These are phyloP conservation scores for Neogobius melanostomus DNA, from an alignment of 2,113 vertebrate species.

Conservation along the genomic window DNA sequence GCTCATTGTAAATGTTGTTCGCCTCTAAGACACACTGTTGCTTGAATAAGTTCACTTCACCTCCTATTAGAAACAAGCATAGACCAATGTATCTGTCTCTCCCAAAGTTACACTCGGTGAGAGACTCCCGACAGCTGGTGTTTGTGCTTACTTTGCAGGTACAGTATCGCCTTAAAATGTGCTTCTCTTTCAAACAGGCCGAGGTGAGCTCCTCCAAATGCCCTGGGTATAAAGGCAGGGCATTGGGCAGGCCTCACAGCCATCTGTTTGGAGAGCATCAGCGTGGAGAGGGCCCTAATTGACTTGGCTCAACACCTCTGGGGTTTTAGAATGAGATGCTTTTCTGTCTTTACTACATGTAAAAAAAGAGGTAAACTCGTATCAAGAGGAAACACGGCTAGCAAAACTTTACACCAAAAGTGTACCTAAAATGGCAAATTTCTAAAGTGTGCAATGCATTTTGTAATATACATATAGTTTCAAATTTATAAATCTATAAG, in stretches of 20 bases:
- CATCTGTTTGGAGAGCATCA: conserved; percentile 57
- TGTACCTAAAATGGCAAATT: too few species aligned
- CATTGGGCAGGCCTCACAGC: conserved; percentile 44
- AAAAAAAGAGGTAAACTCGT: neutral
- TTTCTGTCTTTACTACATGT: conserved; percentile 8
- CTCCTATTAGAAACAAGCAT: neutral
- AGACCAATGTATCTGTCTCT: neutral
- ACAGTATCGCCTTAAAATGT: conserved; percentile 44
- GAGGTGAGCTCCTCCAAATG: conserved; percentile 46
- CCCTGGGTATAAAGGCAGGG: conserved; percentile 50
- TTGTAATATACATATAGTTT: too few species aligned
- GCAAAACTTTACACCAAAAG: too few species aligned
- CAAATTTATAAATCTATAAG: too few species aligned
- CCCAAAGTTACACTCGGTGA: neutral
- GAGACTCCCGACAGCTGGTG: conserved; percentile 58
- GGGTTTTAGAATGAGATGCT: neutral
- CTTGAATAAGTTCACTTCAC: too few species aligned
- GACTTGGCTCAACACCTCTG: conserved; percentile 31
- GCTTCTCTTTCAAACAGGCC: conserved; percentile 52
- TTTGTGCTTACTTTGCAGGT: conserved; percentile 50
- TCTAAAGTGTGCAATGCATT: too few species aligned
- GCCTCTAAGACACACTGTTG: too few species aligned
- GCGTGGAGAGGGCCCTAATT: conserved; percentile 21
- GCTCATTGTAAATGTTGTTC: too few species aligned
- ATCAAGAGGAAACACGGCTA: too few species aligned